Percentiles rank a stretch among this genome's conserved stretches.
These are phyloP conservation scores for Sebastes steindachneri DNA, from an alignment of 2,797 vertebrate genomes.

Conservation along the genomic window DNA sequence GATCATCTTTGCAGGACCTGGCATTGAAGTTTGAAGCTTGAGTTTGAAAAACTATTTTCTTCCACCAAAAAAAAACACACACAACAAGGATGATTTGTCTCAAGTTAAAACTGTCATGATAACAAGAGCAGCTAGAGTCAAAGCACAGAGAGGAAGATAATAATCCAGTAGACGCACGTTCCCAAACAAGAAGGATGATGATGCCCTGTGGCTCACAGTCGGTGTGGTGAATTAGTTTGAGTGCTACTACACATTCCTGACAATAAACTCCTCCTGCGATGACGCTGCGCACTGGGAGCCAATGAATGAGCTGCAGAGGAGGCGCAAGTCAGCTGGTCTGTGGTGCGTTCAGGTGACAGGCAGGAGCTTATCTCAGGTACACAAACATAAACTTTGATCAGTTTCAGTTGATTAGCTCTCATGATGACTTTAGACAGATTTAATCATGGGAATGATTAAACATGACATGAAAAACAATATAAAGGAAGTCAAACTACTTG, in stretches of 20 bases:
- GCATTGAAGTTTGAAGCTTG: constrained; percentile 48
- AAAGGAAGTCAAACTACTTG: background rate
- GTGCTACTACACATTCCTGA: constrained; percentile 62
- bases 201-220: background rate
- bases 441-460: background rate
- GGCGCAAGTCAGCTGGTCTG: constrained; percentile 24
- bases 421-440: background rate
- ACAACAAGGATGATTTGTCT: background rate
- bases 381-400: background rate
- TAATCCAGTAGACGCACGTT: constrained; percentile 55
- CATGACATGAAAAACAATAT: background rate
- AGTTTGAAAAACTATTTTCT: constrained; percentile 3
- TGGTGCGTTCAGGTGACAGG: constrained; percentile 17
- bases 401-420: background rate
- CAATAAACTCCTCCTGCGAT: constrained; percentile 53
- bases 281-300: constrained; percentile 36
- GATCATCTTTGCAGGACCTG: constrained; percentile 74
- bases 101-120: constrained; percentile 57
- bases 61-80: background rate
- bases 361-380: background rate
- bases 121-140: background rate
- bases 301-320: constrained; percentile 50
- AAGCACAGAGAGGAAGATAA: constrained; percentile 15
- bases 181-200: background rate
- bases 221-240: constrained; percentile 48